Evolutionary conservation across 2,113 vertebrate genomes (phyloP), one percentile per base, ranked within the genome.

Genomic region (Daboia siamensis): DNA sequence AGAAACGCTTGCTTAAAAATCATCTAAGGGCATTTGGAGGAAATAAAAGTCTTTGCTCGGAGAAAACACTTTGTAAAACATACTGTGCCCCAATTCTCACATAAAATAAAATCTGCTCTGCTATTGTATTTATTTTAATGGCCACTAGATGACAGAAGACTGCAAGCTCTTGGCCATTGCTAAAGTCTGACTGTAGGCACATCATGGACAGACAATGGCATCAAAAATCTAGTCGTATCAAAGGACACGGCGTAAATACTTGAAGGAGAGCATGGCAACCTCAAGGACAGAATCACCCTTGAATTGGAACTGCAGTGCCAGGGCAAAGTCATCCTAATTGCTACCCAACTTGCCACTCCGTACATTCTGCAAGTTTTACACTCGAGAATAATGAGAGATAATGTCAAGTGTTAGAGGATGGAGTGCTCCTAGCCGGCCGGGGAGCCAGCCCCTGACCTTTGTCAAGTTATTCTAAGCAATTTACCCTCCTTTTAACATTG

Each of bases 101-200:
- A 74, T 88, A 55, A 80, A 69, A 33, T 26, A 48, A 90, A 90
- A 88, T 15, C 26, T 10, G 13, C n/a, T 39, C 29, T 74, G 29
- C 11, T 11, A 5, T 20, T 54, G 48, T 54, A 89, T 13, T 56
- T 55, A 15, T 86, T n/a, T 20, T 48, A 39, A n/a, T 48, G 8
- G 24, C 26, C 93, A 87, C 26, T 44, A 93, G 93, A 90, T 93
- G 90, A 57, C 80, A 74, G 20, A 90, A 39, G 56, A 51, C 3
- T 23, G 55, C 90, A 91, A 74, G 33, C 11, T 44, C 44, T 29
- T 33, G 11, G 7, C 20, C 46, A 20, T 33, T 46, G 5, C 29
- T 87, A 13, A 17, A 57, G 9, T 56, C 56, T n/a, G 57, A 39
- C 2, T 86, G 48, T 4, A 39, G 51, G n/a, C 69, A 91, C 48